Evolutionary conservation across 2,113 vertebrate genomes (phyloP).

Genomic region (Hepsetus odoe): DNA sequence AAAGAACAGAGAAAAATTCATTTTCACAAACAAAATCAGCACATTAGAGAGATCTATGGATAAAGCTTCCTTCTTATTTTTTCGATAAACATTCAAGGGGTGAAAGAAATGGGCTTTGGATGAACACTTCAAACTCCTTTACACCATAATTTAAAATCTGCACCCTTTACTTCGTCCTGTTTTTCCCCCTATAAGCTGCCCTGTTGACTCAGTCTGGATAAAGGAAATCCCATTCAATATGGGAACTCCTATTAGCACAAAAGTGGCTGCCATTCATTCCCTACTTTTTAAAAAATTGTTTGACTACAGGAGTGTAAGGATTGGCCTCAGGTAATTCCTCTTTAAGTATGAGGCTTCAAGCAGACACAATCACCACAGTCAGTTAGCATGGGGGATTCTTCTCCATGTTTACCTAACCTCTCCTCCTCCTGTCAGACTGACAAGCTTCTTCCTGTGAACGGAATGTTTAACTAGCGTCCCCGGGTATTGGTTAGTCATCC

Average conservation of each 20-base stretch:
- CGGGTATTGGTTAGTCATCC: conserved; percentile 71
- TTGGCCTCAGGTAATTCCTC: conserved; percentile 8
- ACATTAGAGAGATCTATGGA: conserved; percentile 30
- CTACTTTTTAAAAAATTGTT: not conserved
- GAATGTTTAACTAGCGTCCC: conserved; percentile 73
- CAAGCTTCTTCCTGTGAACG: conserved; percentile 74
- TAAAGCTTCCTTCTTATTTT: conserved; percentile 16
- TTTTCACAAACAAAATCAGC: conserved; percentile 35
- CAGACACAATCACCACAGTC: conserved; percentile 38
- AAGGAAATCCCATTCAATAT: not conserved
- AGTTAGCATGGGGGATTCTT: conserved; percentile 44
- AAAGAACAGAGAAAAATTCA: conserved; percentile 48
- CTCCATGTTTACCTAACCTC: conserved; percentile 56
- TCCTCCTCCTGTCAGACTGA: conserved; percentile 61
- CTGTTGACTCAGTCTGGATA: conserved; percentile 6
- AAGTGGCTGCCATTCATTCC: not conserved
- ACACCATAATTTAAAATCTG: conserved; percentile 30
- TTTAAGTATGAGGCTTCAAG: not conserved
- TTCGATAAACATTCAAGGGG: conserved; percentile 28
- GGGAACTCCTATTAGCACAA: not conserved
- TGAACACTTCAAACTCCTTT: conserved; percentile 48
- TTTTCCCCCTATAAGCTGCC: not conserved
- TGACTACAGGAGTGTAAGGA: not conserved
- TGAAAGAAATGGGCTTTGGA: conserved; percentile 45
- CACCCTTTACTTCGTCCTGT: not conserved